Conservation (phyloP, 2,113 vertebrate genomes). For the Phalacrocorax aristotelis region DNA sequence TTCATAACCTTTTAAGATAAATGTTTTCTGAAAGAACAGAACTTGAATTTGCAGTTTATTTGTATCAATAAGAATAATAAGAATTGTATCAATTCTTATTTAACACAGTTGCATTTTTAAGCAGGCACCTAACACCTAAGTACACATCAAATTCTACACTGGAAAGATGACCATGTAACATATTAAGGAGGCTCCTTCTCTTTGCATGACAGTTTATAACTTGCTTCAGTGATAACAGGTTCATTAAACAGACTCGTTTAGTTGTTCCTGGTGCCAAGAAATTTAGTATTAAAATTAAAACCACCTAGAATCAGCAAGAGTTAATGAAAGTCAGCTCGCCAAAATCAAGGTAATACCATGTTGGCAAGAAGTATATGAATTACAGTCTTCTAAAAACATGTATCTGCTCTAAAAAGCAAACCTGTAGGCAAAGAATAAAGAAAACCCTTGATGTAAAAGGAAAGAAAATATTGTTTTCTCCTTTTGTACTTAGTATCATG, state of each 20-base stretch:
- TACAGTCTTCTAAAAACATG: not conserved
- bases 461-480: not conserved
- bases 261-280: not conserved
- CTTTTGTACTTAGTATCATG: not conserved
- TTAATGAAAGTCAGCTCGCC: not conserved
- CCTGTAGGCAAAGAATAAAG: not conserved
- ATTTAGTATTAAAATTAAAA: not conserved
- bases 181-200: not conserved
- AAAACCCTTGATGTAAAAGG: not conserved
- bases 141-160: not conserved
- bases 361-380: not conserved
- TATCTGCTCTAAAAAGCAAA: not conserved
- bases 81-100: not conserved
- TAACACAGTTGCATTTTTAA: not conserved
- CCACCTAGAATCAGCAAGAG: not conserved
- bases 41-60: not conserved
- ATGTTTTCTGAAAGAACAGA: not conserved
- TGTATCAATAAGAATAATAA: not conserved
- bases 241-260: not conserved
- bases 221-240: not conserved
- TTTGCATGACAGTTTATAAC: not conserved
- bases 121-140: not conserved
- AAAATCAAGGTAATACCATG: not conserved
- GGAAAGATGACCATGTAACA: not conserved
- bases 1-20: not conserved